Conservation (phyloP, 2,113 vertebrate species). For the Catharus fuscescens region DNA sequence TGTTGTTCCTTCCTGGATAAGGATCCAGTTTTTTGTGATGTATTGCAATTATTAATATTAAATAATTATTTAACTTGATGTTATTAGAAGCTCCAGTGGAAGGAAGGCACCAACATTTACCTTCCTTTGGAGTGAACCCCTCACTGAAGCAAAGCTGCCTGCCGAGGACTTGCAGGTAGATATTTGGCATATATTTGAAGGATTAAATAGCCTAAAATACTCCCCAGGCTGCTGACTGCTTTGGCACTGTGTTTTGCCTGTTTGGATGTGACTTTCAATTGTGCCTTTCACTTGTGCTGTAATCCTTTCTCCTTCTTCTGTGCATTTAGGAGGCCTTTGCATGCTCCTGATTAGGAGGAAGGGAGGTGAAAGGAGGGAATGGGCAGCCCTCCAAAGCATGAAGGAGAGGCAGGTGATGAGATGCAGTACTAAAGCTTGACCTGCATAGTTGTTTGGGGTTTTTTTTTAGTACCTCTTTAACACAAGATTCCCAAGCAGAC, state of each 20-base stretch:
- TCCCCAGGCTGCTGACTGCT: slow-evolving; percentile 20
- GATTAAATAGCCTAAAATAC: slow-evolving; percentile 46
- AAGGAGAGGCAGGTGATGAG: background rate
- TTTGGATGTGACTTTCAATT: slow-evolving; percentile 60
- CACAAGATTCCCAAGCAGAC: background rate
- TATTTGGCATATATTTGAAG: slow-evolving; percentile 21
- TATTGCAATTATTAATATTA: background rate
- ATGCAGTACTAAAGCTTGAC: background rate
- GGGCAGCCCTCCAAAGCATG: accelerated
- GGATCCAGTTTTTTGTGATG: background rate
- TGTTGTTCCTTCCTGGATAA: background rate
- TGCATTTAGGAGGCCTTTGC: background rate
- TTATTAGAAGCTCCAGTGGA: background rate
- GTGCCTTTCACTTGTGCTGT: background rate
- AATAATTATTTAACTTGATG: background rate
- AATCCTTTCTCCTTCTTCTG: background rate
- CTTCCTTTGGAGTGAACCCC: background rate
- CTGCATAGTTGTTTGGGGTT: background rate
- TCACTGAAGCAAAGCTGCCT: background rate
- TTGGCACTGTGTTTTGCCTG: slow-evolving; percentile 13
- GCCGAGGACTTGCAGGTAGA: background rate
- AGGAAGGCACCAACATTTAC: background rate
- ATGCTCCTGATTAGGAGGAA: background rate
- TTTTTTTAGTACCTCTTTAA: background rate
- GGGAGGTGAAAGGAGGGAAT: background rate